These are phyloP conservation scores for Empidonax traillii DNA, from an alignment of 2,113 vertebrate species.

Conservation along the genomic window DNA sequence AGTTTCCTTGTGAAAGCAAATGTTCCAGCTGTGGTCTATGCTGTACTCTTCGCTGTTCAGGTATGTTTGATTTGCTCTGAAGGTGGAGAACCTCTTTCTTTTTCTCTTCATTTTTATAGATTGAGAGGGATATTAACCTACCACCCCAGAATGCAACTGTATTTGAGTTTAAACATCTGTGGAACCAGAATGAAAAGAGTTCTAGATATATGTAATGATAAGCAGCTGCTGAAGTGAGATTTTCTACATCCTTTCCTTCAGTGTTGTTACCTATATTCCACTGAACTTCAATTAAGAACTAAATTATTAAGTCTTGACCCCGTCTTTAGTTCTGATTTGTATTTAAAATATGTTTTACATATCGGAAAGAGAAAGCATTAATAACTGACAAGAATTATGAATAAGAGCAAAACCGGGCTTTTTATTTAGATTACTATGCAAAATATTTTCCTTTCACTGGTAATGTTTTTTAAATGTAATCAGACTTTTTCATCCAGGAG, in stretches of 20 bases:
- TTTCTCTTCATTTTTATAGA: background rate
- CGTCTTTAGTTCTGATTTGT: conserved; percentile 22
- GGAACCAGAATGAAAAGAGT: conserved; percentile 8
- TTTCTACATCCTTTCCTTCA: background rate
- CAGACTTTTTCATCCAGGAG: conserved; percentile 6
- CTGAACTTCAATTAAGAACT: conserved; percentile 42
- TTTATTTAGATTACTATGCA: conserved; percentile 45
- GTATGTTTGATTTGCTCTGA: background rate
- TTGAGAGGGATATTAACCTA: background rate
- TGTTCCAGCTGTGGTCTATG: background rate
- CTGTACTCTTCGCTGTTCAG: background rate
- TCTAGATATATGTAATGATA: background rate
- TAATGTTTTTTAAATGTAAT: conserved; percentile 16
- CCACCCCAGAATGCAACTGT: background rate
- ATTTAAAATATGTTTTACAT: conserved; percentile 33
- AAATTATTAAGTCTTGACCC: conserved; percentile 31
- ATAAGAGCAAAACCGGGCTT: background rate
- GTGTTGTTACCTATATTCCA: background rate
- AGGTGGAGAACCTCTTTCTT: background rate
- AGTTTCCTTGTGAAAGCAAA: background rate
- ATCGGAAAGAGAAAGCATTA: background rate
- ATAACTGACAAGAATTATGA: background rate
- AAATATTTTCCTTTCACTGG: conserved; percentile 4
- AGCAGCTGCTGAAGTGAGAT: conserved; percentile 12
- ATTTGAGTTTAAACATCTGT: background rate